These are phyloP conservation scores for Pogonognathellus flavescens DNA, from an alignment of 1,140 invertebrate genomes.

Conservation along the genomic window DNA sequence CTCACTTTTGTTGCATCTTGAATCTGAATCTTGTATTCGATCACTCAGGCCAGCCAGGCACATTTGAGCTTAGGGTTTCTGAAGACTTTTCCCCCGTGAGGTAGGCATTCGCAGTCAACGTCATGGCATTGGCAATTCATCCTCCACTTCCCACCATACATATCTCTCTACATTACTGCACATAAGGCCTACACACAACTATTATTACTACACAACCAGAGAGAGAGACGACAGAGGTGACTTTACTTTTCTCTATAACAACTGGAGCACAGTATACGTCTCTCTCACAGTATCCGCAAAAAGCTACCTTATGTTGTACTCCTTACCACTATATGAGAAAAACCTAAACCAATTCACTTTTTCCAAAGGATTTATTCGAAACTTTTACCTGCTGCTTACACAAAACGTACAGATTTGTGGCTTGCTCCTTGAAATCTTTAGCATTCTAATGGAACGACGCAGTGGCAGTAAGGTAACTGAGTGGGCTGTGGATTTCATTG, in stretches of 20 bases:
- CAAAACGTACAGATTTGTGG: conserved; percentile 46
- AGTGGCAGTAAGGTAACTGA: conserved; percentile 45
- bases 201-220: neutral
- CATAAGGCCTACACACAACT: too few relatives aligned
- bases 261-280: neutral
- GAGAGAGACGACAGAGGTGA: conserved; percentile 18
- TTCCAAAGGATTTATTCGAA: conserved; percentile 53
- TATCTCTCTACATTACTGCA: too few relatives aligned
- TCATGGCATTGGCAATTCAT: conserved; percentile 32
- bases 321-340: neutral
- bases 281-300: neutral
- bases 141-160: conserved; percentile 9
- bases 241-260: neutral
- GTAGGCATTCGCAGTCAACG: neutral
- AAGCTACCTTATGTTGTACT: conserved; percentile 10
- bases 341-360: conserved; percentile 33
- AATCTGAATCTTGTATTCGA: conserved; percentile 43
- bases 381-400: conserved; percentile 47
- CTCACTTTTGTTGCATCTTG: conserved; percentile 48
- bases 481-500: conserved; percentile 47
- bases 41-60: conserved; percentile 14
- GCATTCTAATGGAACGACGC: conserved; percentile 47
- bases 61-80: conserved; percentile 26
- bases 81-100: neutral
- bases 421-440: conserved; percentile 35